Percentiles rank a stretch among this genome's conserved stretches.
These are phyloP conservation scores for Euphonia xanthogaster DNA, from an alignment of 2,797 vertebrate species.

Conservation along the genomic window DNA sequence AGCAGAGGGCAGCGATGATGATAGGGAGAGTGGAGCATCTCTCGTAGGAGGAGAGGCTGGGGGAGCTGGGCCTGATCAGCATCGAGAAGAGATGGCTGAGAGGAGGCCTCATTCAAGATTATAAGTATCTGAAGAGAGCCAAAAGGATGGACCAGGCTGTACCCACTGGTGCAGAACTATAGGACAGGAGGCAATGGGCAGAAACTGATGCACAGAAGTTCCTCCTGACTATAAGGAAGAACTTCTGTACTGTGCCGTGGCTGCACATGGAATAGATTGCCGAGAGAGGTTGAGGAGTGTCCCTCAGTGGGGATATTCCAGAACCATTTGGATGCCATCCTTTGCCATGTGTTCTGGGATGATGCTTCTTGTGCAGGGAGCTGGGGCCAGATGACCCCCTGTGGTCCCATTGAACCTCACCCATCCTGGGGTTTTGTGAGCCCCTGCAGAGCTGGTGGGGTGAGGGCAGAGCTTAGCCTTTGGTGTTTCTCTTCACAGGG, in stretches of 20 bases:
- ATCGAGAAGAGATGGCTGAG: background rate
- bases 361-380: background rate
- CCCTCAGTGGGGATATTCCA: background rate
- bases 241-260: background rate
- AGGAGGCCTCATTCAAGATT: too few species aligned
- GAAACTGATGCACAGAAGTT: background rate
- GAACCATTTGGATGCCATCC: background rate
- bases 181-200: background rate
- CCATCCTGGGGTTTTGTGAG: background rate
- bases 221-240: background rate
- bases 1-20: background rate
- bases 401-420: background rate
- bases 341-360: rapidly evolving
- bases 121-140: background rate
- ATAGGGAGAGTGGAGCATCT: background rate
- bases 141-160: background rate
- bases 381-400: background rate
- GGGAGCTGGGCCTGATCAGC: too few species aligned
- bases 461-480: too few species aligned
- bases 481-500: too few species aligned
- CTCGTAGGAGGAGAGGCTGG: background rate
- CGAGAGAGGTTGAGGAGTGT: background rate
- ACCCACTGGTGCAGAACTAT: rapidly evolving
- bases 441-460: background rate
- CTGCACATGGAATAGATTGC: background rate